Evolutionary conservation across 2,113 vertebrate genomes (phyloP), one percentile per base, ranked within the genome.

Genomic region (Kryptolebias marmoratus): DNA sequence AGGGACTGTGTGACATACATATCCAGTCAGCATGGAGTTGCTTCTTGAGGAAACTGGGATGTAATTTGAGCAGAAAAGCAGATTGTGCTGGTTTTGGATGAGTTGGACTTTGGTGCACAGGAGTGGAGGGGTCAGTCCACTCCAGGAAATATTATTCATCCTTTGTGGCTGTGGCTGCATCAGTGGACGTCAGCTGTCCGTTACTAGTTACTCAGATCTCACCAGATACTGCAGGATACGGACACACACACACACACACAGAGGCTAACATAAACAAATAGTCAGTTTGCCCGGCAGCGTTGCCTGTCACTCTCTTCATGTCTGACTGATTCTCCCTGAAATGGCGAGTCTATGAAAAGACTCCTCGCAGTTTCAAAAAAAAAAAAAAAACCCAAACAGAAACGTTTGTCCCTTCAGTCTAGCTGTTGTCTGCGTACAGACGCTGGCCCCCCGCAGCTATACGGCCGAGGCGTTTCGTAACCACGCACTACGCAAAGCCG

Each of bases 391-490:
- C 22, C 22, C 22, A 22, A 1, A 57, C 68, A 73, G 69, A 64
- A 75, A 48, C 57, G 36, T 79, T 75, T 77, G 80, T 82, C 49
- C 84, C 53, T 56, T 71, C 71, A 52, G 73, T 76, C 61, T 68
- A 67, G 71, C 82, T 11, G 67, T 50, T 60, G 65, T 80, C 78
- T 89, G 75, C 65, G 70, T 83, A 64, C 82, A 90, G 90, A 87
- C 83, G 88, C 89, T 80, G 9, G 64, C 70, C 82, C 78, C 31
- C 73, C 62, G 64, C 86, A 3, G 57, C 63, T 76, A 76, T 77
- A 82, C 82, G 77, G 79, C 64, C 9, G 18, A 58, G 58, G 27
- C 71, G 70, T 78, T 73, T 52, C 36, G 75, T 71, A 62, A 76
- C 18, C 67, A 64, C 49, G 52, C 50, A 47, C 57, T 56, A 59